A percentile compares a stretch with the other conserved stretches of the same genome.
Conservation (phyloP, 2,113 vertebrate species). For the Hydropotes inermis region DNA sequence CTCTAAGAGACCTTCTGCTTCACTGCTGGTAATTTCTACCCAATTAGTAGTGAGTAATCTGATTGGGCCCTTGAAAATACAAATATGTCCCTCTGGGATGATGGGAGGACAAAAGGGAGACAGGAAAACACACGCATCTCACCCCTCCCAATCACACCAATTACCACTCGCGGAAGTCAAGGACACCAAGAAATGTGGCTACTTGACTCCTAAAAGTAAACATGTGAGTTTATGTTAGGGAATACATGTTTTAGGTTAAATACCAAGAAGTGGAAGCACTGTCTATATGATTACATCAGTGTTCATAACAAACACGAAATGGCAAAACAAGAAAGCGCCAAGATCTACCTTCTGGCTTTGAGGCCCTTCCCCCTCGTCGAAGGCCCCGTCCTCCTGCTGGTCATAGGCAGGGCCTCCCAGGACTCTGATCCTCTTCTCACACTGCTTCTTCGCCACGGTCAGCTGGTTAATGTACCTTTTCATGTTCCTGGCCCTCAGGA, state of each 20-base stretch:
- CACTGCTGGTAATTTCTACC: not conserved
- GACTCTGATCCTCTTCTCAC: slow-evolving; percentile 94
- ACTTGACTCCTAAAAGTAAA: not conserved
- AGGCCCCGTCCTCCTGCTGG: slow-evolving; percentile 87
- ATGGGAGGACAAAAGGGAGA: accelerated
- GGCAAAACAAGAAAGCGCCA: not conserved
- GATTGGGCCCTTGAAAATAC: not conserved
- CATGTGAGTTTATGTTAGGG: not conserved
- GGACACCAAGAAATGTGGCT: not conserved
- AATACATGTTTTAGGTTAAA: not conserved
- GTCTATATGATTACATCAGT: not conserved
- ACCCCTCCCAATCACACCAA: not conserved
- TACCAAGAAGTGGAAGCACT: not conserved
- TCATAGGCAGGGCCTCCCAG: slow-evolving; percentile 95
- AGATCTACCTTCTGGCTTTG: slow-evolving; percentile 91
- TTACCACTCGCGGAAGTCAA: not conserved
- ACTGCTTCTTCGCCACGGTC: slow-evolving; percentile 98
- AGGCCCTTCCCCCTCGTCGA: slow-evolving; percentile 90
- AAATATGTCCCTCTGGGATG: not conserved
- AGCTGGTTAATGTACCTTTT: slow-evolving; percentile 99
- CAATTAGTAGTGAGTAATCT: not conserved
- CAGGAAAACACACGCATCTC: not conserved
- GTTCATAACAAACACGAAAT: not conserved
- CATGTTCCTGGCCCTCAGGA: slow-evolving; percentile 96
- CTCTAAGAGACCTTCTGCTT: not conserved